Percentiles rank a stretch among this genome's conserved stretches.
phyloP scores from a whole-genome alignment of 2,888 invertebrate genomes.

The Gymnosoma rotundatum region DNA sequence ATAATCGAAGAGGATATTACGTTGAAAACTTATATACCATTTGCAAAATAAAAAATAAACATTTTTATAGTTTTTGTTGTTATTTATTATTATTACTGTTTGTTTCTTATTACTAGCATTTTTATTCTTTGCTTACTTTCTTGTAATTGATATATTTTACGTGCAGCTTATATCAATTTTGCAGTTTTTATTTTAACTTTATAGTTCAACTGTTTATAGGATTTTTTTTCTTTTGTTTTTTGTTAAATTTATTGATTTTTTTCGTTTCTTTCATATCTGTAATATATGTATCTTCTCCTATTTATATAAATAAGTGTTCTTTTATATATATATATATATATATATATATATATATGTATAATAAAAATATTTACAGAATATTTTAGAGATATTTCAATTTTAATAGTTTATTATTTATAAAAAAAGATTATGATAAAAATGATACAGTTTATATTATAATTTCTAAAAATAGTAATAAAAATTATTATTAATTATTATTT shows the following conservation, averaged over 20 bases:
- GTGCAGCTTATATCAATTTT: no score
- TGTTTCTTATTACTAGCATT: constrained; percentile 52
- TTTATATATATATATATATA: neutral
- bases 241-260: constrained; percentile 27
- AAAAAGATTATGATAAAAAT: constrained; percentile 6
- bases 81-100: constrained; percentile 40
- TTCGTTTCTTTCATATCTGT: constrained; percentile 34
- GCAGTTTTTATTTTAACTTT: constrained; percentile 9
- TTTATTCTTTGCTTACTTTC: constrained; percentile 33
- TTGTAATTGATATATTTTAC: constrained; percentile 33
- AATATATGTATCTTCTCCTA: constrained; percentile 6
- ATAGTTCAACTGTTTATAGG: constrained; percentile 36
- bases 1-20: no score
- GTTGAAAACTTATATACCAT: no score
- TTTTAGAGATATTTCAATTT: constrained; percentile 36
- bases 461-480: constrained; percentile 16
- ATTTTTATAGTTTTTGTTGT: neutral
- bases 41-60: no score
- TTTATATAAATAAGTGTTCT: constrained; percentile 32
- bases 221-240: constrained; percentile 42
- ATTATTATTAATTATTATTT: neutral
- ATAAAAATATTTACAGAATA: constrained; percentile 60
- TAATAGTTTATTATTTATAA: constrained; percentile 30
- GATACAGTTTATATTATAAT: constrained; percentile 12
- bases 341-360: neutral